Conservation (phyloP, 2,888 invertebrate species). For the Oligia latruncula region DNA sequence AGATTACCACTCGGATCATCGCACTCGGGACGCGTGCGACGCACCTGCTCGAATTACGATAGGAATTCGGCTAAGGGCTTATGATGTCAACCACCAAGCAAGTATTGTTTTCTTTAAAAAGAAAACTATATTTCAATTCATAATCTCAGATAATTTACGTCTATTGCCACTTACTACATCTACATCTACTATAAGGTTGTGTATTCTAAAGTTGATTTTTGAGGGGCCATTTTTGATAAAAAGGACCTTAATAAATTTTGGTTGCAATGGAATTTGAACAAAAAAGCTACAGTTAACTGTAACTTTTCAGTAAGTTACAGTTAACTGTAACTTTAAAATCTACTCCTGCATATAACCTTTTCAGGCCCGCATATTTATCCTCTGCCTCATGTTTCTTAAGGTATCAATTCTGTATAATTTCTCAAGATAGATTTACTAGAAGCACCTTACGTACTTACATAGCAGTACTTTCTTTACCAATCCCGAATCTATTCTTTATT, state of each 20-base stretch:
- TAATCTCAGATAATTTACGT: not conserved
- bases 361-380: not conserved
- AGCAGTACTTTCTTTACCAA: not conserved
- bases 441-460: no score
- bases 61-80: constrained; percentile 30
- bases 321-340: not conserved
- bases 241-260: not conserved
- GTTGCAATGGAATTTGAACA: not conserved
- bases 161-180: not conserved
- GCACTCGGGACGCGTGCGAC: constrained; percentile 71
- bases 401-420: not conserved
- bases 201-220: not conserved
- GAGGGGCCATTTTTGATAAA: not conserved
- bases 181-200: not conserved
- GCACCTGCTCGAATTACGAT: constrained; percentile 66
- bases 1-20: constrained; percentile 73
- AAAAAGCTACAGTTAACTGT: not conserved
- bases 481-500: not conserved
- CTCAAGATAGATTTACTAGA: not conserved
- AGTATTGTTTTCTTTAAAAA: not conserved
- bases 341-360: not conserved
- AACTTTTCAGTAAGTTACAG: not conserved
- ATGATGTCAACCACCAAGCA: constrained; percentile 10
- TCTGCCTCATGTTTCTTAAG: not conserved
- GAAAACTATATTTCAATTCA: not conserved